These are phyloP conservation scores for Philhelius pedissequus DNA, from an alignment of 2,888 invertebrate genomes.

Conservation along the genomic window DNA sequence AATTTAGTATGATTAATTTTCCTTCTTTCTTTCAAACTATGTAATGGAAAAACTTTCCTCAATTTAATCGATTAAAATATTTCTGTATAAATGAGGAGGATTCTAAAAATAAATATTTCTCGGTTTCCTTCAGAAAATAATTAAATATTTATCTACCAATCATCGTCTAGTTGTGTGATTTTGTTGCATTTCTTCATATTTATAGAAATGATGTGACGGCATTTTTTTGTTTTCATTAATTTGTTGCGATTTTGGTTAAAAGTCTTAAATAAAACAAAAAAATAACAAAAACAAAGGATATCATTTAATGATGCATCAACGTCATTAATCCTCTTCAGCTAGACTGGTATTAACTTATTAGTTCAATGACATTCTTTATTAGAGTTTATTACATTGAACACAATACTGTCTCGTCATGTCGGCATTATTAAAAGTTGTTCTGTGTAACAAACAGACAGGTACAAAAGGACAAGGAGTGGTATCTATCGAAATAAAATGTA, in stretches of 20 bases:
- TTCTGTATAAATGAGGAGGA: not conserved
- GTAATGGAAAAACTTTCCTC: conserved; percentile 4
- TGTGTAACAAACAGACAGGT: not conserved
- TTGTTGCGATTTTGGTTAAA: too few relatives aligned
- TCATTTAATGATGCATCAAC: too few relatives aligned
- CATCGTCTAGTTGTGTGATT: not conserved
- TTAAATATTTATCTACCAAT: not conserved
- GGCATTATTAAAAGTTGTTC: not conserved
- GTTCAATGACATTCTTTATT: not conserved
- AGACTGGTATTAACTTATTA: not conserved
- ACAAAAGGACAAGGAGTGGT: not conserved
- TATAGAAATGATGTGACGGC: not conserved
- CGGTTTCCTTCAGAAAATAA: not conserved
- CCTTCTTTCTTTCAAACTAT: not conserved
- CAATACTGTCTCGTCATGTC: not conserved
- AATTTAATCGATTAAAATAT: not conserved
- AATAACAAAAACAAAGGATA: too few relatives aligned
- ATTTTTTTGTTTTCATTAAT: not conserved
- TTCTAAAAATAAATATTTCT: not conserved
- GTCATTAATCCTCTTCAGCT: too few relatives aligned
- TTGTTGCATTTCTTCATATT: not conserved
- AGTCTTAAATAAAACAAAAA: too few relatives aligned
- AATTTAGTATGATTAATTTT: not conserved
- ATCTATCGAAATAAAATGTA: not conserved
- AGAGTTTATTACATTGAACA: not conserved